Evolutionary conservation across 2,888 invertebrate genomes (phyloP).

Genomic region (Xylophagus ater): DNA sequence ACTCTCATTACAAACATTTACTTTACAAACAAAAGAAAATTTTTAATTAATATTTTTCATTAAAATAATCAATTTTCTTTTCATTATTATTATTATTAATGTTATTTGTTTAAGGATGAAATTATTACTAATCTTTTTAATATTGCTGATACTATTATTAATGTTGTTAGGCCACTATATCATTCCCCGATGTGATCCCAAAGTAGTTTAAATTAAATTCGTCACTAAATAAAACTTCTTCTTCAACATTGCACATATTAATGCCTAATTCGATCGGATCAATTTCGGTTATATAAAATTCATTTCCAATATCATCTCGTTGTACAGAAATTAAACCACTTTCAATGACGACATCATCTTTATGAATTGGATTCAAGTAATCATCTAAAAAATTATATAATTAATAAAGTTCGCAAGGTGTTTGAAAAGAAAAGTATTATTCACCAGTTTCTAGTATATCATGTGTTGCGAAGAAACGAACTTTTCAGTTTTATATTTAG

Average conservation of each 20-base stretch:
- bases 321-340: conserved; percentile 53
- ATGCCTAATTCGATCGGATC: conserved; percentile 39
- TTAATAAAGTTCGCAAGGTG: too few species aligned
- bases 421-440: too few species aligned
- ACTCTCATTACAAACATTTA: conserved; percentile 7
- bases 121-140: too few species aligned
- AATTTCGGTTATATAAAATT: conserved; percentile 36
- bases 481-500: too few species aligned
- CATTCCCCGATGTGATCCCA: conserved; percentile 34
- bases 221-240: conserved; percentile 37
- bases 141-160: too few species aligned
- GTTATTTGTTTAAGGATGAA: too few species aligned
- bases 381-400: conserved; percentile 41
- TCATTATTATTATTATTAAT: too few species aligned
- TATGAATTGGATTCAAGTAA: conserved; percentile 58
- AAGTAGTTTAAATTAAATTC: conserved; percentile 40
- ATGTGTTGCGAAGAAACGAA: too few species aligned
- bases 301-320: conserved; percentile 22
- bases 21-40: too few species aligned
- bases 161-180: conserved; percentile 39
- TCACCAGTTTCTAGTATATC: too few species aligned
- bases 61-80: too few species aligned
- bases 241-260: conserved; percentile 33
- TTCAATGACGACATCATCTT: conserved; percentile 67
- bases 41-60: too few species aligned